Base-by-base conservation (phyloP, 2,888 invertebrate genomes). In the Dryocosmus kuriphilus region DNA sequence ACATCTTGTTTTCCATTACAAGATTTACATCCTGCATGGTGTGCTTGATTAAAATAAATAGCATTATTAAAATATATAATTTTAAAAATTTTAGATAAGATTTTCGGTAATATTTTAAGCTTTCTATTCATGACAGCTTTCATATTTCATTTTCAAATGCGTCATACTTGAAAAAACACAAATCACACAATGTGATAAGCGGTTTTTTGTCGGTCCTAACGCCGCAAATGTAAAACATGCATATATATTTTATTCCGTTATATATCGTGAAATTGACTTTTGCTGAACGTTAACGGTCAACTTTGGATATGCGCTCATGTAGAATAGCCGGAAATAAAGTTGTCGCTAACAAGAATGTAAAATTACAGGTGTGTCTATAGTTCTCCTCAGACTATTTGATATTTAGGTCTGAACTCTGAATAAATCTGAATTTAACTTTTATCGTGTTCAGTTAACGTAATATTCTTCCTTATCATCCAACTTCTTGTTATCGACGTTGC, bases 301-400 rank as follows among this genome's bases (percentile, higher is more conserved):
- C 30, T 38, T 27, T 22, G 9, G 32, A 32, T n/a, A 41, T 65
- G n/a, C n/a, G 19, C 27, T 27, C 27, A 51, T 30, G 51, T 19
- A 51, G 51, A 71, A 51, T 30, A 32, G 11, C 71, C 30, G 71
- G 71, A 71, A 51, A 32, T 51, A 11, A 51, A 16, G 30, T 51
- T 51, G 51, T 46, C 51, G n/a, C n/a, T 71, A 51, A 71, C 19
- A 46, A 27, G 30, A 71, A 46, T 51, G 32, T n/a, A n/a, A 51
- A 71, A 71, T 71, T 71, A 71, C 30, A 71, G 51, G 46, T 51
- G 67, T 51, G 30, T 51, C 27, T 71, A 41, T 41, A 19, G 30
- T n/a, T 46, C n/a, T 71, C n/a, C 46, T 46, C n/a, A 51, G 27
- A 5, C 51, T 46, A 27, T 19, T 30, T 30, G 51, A 71, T 27